Conservation (phyloP, 2,797 vertebrate genomes). For the Margarornis squamiger region DNA sequence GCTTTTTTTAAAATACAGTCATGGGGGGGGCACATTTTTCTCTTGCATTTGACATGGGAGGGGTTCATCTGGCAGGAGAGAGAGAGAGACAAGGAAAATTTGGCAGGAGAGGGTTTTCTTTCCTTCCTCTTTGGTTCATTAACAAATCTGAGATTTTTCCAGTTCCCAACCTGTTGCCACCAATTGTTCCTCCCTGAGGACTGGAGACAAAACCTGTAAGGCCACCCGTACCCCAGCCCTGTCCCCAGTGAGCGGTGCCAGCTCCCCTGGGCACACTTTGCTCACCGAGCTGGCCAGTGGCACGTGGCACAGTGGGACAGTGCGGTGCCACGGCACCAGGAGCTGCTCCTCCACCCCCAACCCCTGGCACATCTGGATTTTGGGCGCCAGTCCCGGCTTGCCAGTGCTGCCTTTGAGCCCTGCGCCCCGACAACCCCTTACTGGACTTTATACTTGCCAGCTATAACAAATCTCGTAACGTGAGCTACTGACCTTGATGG, state of each 20-base stretch:
- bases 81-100: neutral
- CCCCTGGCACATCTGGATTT: constrained; percentile 26
- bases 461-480: constrained; percentile 71
- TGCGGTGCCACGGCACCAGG: neutral
- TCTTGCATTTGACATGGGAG: constrained; percentile 33
- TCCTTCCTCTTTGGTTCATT: constrained; percentile 32
- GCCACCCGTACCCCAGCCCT: neutral
- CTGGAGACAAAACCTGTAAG: neutral
- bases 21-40: constrained; percentile 13
- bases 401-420: constrained; percentile 43
- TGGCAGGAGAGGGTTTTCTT: neutral
- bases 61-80: constrained; percentile 23
- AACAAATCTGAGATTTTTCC: neutral
- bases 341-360: neutral
- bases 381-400: constrained; percentile 15
- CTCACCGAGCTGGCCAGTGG: neutral
- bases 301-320: neutral
- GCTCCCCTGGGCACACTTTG: neutral
- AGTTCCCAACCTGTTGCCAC: neutral
- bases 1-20: constrained; percentile 3
- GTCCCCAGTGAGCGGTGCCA: neutral
- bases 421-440: constrained; percentile 69
- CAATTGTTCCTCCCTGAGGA: neutral
- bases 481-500: constrained; percentile 80
- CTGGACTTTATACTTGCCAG: constrained; percentile 82